Evolutionary conservation across 2,797 vertebrate species (phyloP).

Genomic region (Delichon dasypus): DNA sequence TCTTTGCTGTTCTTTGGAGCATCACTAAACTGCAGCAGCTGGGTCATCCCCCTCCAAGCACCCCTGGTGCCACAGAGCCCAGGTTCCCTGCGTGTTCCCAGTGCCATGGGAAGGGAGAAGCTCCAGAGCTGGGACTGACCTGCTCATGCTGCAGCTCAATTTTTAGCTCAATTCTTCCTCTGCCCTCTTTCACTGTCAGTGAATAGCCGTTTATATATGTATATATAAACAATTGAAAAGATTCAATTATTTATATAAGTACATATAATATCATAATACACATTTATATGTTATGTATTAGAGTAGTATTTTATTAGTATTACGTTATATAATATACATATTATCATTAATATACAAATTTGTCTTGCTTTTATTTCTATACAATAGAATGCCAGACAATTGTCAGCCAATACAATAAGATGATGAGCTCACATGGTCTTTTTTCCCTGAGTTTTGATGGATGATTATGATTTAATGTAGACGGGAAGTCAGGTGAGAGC

Average conservation of each 20-base stretch:
- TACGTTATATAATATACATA: neutral
- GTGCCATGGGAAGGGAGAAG: fast-evolving
- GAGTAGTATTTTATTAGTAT: neutral
- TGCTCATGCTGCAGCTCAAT: fast-evolving
- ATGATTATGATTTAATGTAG: neutral
- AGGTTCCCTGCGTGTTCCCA: fast-evolving
- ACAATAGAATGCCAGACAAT: neutral
- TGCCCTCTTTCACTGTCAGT: too few relatives aligned
- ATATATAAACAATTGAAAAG: neutral
- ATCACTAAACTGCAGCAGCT: neutral
- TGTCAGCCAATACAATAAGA: neutral
- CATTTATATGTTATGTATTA: neutral
- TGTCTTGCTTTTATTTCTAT: neutral
- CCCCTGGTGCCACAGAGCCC: neutral
- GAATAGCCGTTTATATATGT: neutral
- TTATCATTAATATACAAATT: neutral
- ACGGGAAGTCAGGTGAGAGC: neutral
- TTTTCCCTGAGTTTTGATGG: neutral
- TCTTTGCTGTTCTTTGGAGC: fast-evolving
- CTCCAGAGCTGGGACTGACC: fast-evolving
- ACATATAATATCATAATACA: neutral
- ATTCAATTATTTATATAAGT: neutral
- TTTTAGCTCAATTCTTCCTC: neutral
- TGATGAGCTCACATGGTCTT: fast-evolving
- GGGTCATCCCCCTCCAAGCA: neutral